These are phyloP conservation scores for Heteromormyrus szaboi DNA, from an alignment of 2,797 vertebrate species.

Conservation along the genomic window DNA sequence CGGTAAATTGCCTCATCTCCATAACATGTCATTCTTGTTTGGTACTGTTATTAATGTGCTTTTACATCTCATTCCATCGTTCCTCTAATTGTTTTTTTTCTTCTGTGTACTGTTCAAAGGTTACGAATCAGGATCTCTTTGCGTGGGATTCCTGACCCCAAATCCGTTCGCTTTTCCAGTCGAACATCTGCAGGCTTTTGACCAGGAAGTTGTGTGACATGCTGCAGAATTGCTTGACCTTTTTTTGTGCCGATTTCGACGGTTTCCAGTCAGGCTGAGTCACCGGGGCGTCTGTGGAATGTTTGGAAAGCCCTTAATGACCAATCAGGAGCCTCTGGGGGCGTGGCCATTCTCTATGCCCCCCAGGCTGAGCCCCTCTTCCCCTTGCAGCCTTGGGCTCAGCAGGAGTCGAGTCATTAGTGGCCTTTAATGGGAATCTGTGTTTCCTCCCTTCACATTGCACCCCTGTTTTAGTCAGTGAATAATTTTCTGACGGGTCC, in stretches of 20 bases:
- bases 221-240: neutral
- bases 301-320: neutral
- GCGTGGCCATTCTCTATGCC: slow-evolving; percentile 5
- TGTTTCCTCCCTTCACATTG: slow-evolving; percentile 6
- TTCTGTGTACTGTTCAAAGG: neutral
- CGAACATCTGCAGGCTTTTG: neutral
- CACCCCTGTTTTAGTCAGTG: neutral
- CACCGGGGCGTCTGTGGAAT: neutral
- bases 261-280: neutral
- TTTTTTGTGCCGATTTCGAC: neutral
- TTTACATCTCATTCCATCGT: neutral
- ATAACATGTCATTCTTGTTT: neutral
- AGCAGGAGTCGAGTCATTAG: slow-evolving; percentile 36
- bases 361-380: neutral
- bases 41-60: neutral
- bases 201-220: neutral
- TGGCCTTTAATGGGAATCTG: neutral
- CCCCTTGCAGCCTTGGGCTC: slow-evolving; percentile 12
- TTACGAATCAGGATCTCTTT: neutral
- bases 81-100: neutral
- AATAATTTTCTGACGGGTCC: slow-evolving; percentile 53
- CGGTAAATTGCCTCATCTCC: neutral
- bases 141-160: neutral
- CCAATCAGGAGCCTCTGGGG: neutral
- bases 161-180: neutral